A percentile compares a stretch with the other conserved stretches of the same genome.
These are phyloP conservation scores for Hylia prasina DNA, from an alignment of 2,113 vertebrate genomes.

Conservation along the genomic window DNA sequence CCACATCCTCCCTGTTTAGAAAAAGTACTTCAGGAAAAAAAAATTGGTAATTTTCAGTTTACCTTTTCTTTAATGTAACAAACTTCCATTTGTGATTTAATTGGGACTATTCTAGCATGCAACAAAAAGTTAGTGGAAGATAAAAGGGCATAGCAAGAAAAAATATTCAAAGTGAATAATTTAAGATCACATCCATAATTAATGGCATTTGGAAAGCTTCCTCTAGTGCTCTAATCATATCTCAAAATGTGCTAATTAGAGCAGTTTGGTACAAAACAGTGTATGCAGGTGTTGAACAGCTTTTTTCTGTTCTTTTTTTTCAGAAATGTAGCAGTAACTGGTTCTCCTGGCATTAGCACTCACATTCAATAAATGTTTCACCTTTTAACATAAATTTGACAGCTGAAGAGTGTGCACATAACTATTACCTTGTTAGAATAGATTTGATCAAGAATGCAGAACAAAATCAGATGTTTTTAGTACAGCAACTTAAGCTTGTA, in stretches of 20 bases:
- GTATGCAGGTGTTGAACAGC: constrained; percentile 64
- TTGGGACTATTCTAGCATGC: constrained; percentile 62
- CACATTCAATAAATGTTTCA: not conserved
- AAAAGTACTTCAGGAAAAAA: not conserved
- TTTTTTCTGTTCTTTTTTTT: constrained; percentile 21
- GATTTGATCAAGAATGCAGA: not conserved
- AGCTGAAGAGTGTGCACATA: not conserved
- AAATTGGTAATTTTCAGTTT: constrained; percentile 58
- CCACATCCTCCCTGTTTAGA: not conserved
- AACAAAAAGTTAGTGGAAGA: constrained; percentile 68
- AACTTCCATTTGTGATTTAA: constrained; percentile 58
- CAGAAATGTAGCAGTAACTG: not conserved
- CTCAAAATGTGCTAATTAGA: constrained; percentile 74
- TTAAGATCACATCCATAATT: constrained; percentile 78
- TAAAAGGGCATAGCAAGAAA: constrained; percentile 66
- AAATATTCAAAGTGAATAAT: constrained; percentile 77
- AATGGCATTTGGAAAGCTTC: constrained; percentile 72
- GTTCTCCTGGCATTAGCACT: not conserved
- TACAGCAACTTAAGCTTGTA: not conserved
- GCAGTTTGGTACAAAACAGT: constrained; percentile 63
- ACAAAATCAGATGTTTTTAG: not conserved
- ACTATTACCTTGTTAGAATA: constrained; percentile 20
- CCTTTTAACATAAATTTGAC: constrained; percentile 3
- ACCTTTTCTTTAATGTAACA: constrained; percentile 60
- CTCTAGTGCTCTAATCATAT: constrained; percentile 70